Evolutionary conservation across 64 coral and sea anemone genomes (phyloP).

Genomic region (Pocillopora damicornis): DNA sequence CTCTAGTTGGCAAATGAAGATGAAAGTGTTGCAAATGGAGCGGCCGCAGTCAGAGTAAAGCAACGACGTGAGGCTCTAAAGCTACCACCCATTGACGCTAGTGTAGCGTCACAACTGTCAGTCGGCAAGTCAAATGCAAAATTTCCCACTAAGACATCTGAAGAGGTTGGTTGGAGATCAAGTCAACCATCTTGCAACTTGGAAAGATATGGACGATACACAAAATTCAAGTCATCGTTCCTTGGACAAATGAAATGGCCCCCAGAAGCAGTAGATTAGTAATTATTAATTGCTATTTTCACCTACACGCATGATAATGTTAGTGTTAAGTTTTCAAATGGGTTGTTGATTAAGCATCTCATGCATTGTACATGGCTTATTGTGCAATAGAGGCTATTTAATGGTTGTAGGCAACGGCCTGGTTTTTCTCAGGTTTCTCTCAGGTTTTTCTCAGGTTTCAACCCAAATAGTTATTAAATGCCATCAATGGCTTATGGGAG

Average conservation of each 20-base stretch:
- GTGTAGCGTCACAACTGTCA: slow-evolving; percentile 80
- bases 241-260: slow-evolving; percentile 97
- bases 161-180: slow-evolving; percentile 94
- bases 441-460: no score
- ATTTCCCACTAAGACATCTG: slow-evolving; percentile 76
- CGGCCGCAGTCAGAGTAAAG: slow-evolving; percentile 89
- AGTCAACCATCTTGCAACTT: slow-evolving; percentile 80
- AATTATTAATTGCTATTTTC: background rate
- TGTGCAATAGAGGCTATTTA: no score
- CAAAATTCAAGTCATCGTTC: slow-evolving; percentile 75
- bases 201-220: slow-evolving; percentile 92
- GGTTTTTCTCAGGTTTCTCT: no score
- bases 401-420: no score
- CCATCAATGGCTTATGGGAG: no score
- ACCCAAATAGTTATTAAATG: no score
- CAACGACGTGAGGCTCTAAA: slow-evolving; percentile 94
- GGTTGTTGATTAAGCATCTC: background rate
- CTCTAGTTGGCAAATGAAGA: slow-evolving; percentile 82
- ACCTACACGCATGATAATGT: background rate
- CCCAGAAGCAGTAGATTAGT: slow-evolving; percentile 77
- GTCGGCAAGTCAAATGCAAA: slow-evolving; percentile 77
- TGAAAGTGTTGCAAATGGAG: slow-evolving; percentile 67
- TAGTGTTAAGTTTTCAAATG: background rate
- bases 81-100: slow-evolving; percentile 92
- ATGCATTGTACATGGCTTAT: no score